phyloP scores from a whole-genome alignment of 2,888 invertebrate genomes.

The Carabus problematicus region DNA sequence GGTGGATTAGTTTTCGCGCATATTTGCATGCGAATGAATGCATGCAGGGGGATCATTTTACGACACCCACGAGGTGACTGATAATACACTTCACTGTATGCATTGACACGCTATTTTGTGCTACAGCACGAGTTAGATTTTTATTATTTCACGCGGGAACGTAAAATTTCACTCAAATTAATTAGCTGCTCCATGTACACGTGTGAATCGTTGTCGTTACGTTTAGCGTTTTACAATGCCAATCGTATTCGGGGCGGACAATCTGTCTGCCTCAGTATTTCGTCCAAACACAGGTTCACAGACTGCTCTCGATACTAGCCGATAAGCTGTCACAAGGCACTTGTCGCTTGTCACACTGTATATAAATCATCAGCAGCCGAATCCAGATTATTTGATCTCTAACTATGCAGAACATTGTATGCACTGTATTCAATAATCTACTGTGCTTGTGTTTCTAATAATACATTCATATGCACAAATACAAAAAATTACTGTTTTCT shows the following conservation, averaged over 20 bases:
- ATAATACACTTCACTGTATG: constrained; percentile 48
- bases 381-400: too few species aligned
- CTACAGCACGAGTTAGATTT: constrained; percentile 17
- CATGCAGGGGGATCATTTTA: constrained; percentile 26
- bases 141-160: constrained; percentile 34
- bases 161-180: constrained; percentile 39
- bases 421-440: too few species aligned
- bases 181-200: constrained; percentile 24
- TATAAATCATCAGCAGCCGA: too few species aligned
- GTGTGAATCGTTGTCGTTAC: constrained; percentile 27
- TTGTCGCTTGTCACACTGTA: too few species aligned
- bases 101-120: constrained; percentile 49
- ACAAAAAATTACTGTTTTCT: too few species aligned
- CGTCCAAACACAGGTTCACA: too few species aligned
- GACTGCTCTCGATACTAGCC: too few species aligned
- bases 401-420: too few species aligned
- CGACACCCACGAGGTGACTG: constrained; percentile 36
- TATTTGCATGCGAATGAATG: constrained; percentile 16
- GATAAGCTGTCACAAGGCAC: too few species aligned
- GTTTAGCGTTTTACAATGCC: constrained; percentile 36
- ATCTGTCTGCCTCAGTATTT: too few species aligned
- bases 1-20: constrained; percentile 14
- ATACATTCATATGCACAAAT: too few species aligned
- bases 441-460: too few species aligned
- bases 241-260: neutral